Percentiles rank a stretch among this genome's conserved stretches.
phyloP scores from a whole-genome alignment of 1,140 invertebrate species.

The Copidosoma floridanum region DNA sequence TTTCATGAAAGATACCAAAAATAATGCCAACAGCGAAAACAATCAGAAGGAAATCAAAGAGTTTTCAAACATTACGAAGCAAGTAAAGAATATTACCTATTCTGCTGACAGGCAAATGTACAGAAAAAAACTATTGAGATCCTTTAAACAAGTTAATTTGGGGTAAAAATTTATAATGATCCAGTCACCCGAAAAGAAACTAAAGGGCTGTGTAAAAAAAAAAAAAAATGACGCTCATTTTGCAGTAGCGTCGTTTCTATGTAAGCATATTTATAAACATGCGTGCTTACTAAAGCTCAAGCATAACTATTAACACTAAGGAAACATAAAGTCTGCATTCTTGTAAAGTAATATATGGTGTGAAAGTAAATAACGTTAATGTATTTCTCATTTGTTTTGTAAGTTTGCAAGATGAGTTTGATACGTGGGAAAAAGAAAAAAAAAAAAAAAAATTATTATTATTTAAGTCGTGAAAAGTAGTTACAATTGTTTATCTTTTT shows the following conservation, averaged over 20 bases:
- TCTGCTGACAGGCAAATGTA: slow-evolving; percentile 1
- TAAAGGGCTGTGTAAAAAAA: slow-evolving; percentile 20
- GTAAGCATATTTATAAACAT: too few relatives aligned
- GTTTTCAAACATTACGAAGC: slow-evolving; percentile 1
- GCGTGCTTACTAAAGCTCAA: slow-evolving; percentile 7
- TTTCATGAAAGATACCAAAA: slow-evolving; percentile 31
- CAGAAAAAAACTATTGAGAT: slow-evolving; percentile 5
- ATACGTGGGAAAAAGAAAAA: too few relatives aligned
- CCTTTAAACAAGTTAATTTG: background rate
- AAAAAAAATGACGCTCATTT: slow-evolving; percentile 20
- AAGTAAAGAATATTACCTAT: slow-evolving; percentile 3
- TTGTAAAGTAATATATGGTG: slow-evolving; percentile 12
- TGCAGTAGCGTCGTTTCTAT: too few relatives aligned
- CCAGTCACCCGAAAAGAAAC: slow-evolving; percentile 8
- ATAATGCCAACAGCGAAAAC: slow-evolving; percentile 8
- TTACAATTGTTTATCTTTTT: slow-evolving; percentile 14
- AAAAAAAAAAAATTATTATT: slow-evolving; percentile 4
- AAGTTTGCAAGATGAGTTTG: slow-evolving; percentile 7
- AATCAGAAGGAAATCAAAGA: slow-evolving; percentile 12
- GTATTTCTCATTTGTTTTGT: too few relatives aligned
- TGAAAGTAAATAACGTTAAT: too few relatives aligned
- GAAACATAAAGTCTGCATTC: slow-evolving; percentile 23
- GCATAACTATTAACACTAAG: slow-evolving; percentile 11
- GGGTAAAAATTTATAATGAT: background rate
- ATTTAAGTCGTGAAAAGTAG: background rate